These are phyloP conservation scores for Drosophila pseudoananassae DNA, from an alignment of 1,140 invertebrate genomes.

Conservation along the genomic window DNA sequence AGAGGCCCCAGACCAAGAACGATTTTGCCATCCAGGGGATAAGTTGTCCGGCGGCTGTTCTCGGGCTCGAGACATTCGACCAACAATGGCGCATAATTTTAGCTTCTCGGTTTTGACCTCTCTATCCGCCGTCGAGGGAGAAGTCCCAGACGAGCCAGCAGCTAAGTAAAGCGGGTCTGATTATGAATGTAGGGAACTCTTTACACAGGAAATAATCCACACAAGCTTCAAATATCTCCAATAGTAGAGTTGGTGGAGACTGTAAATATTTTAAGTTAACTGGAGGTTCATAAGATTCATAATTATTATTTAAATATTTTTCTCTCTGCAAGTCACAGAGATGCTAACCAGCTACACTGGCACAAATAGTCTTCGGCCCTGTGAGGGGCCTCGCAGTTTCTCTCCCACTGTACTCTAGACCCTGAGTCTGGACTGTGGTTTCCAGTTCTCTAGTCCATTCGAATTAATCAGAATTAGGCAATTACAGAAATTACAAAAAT, in stretches of 20 bases:
- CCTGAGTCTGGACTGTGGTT: no score
- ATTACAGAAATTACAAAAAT: constrained; percentile 84
- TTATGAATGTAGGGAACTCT: constrained; percentile 8
- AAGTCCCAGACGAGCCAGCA: constrained; percentile 15
- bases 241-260: no score
- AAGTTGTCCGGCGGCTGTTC: constrained; percentile 21
- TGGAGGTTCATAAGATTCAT: no score
- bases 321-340: constrained; percentile 8
- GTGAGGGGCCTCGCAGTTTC: not conserved
- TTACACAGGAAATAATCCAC: constrained; percentile 10
- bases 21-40: constrained; percentile 29
- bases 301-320: not conserved
- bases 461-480: constrained; percentile 84
- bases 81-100: constrained; percentile 80
- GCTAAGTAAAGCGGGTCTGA: constrained; percentile 36
- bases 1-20: not conserved
- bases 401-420: constrained; percentile 1
- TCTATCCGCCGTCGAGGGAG: constrained; percentile 71
- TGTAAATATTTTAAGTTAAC: no score
- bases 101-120: constrained; percentile 69
- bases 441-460: constrained; percentile 61
- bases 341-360: constrained; percentile 21
- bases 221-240: not conserved
- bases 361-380: constrained; percentile 16
- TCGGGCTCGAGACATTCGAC: constrained; percentile 21